Percentiles rank a stretch among this genome's conserved stretches.
phyloP scores from a whole-genome alignment of 2,797 vertebrate genomes.

The Xyrichtys novacula region DNA sequence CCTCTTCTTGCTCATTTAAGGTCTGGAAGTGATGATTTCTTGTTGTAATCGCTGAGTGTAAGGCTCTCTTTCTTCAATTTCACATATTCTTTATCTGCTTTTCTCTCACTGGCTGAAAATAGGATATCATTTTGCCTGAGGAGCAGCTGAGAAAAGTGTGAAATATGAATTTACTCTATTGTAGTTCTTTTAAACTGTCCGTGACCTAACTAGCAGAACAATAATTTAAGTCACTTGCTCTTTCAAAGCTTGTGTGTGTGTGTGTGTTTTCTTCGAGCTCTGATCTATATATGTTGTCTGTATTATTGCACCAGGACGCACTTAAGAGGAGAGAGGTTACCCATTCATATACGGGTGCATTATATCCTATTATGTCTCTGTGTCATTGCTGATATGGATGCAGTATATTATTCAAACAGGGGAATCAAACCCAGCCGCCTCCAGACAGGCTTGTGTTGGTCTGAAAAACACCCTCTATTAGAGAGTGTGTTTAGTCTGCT shows the following conservation, averaged over 20 bases:
- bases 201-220: conserved; percentile 18
- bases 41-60: conserved; percentile 4
- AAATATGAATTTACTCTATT: background rate
- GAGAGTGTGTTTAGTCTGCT: conserved; percentile 70
- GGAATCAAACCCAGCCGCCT: conserved; percentile 49
- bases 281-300: conserved; percentile 16
- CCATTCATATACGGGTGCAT: conserved; percentile 15
- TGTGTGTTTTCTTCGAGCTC: conserved; percentile 27
- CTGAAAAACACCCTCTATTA: conserved; percentile 60
- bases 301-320: conserved; percentile 7
- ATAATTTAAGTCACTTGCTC: background rate
- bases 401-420: conserved; percentile 47
- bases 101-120: conserved; percentile 1
- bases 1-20: background rate
- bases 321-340: conserved; percentile 16
- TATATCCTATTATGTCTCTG: conserved; percentile 41
- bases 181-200: conserved; percentile 21
- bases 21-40: background rate
- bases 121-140: background rate
- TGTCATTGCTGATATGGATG: conserved; percentile 49
- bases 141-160: conserved; percentile 2
- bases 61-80: background rate
- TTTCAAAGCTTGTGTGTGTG: conserved; percentile 15
- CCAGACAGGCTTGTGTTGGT: conserved; percentile 54
- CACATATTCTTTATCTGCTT: background rate